Conservation (phyloP, 1,140 invertebrate species). For the Trypoxylus dichotomus region DNA sequence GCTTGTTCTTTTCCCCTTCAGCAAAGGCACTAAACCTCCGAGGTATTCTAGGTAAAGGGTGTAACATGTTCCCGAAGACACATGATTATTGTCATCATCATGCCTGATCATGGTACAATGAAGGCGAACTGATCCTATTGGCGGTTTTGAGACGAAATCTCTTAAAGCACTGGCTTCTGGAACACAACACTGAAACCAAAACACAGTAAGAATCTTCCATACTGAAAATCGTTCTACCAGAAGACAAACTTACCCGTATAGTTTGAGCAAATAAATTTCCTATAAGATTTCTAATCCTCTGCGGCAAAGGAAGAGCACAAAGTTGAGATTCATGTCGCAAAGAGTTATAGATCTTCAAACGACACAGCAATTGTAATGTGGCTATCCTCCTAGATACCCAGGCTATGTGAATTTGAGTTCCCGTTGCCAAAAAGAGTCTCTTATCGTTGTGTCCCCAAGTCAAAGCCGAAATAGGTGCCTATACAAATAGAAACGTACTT, state of each 20-base stretch:
- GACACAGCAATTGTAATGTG: constrained; percentile 84
- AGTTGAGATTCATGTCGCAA: constrained; percentile 64
- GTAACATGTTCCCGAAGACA: constrained; percentile 77
- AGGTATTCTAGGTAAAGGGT: constrained; percentile 96
- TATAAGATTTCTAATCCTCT: constrained; percentile 79
- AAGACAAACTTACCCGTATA: constrained; percentile 76
- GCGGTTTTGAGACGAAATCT: constrained; percentile 91
- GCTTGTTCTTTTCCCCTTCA: constrained; percentile 94
- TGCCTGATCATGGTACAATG: constrained; percentile 97
- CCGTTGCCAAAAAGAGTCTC: constrained; percentile 90
- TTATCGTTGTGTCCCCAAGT: constrained; percentile 98
- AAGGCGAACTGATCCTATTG: constrained; percentile 77
- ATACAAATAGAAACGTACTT: constrained; percentile 32
- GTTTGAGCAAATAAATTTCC: constrained; percentile 92
- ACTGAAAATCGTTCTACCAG: no score
- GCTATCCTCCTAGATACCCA: constrained; percentile 90
- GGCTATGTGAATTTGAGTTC: constrained; percentile 85
- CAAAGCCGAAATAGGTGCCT: constrained; percentile 86
- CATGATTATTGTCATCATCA: constrained; percentile 73
- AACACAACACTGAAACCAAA: constrained; percentile 77
- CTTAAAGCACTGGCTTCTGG: constrained; percentile 85
- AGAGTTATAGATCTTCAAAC: constrained; percentile 68
- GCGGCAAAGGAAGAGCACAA: constrained; percentile 78
- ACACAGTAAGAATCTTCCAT: constrained; percentile 9
- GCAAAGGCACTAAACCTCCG: constrained; percentile 91